Base-by-base conservation (phyloP, 2,888 invertebrate genomes). In the Protodeltote pygarga region DNA sequence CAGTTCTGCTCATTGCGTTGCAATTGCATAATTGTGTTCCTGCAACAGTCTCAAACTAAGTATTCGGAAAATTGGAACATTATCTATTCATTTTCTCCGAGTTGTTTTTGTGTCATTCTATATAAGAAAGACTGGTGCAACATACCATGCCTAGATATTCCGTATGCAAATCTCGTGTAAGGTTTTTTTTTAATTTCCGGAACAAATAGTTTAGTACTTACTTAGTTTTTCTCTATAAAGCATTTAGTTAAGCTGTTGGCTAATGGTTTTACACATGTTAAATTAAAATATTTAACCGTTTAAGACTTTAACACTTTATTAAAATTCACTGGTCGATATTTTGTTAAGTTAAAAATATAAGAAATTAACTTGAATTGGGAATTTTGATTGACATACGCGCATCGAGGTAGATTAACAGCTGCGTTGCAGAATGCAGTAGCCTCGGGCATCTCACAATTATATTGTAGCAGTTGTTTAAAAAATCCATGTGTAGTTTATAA, bases 1-100 rank as follows among this genome's bases (percentile, higher is more conserved):
- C 85, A 72, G 84, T 84, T 85, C 83, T 84, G 82, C 77, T 81
- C 81, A 79, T 80, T 86, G 82, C 80, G 73, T 81, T 79, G 74
- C 75, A 79, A 73, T 81, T 79, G 74, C 75, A 79, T 79, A 77
- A 82, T 79, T 77, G 67, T 60, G 58, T 68, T 71, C 60, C 51
- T 60, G 61, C 45, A 41, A 34, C 40, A 44, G 50, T 37, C 24
- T 50, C 23, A 53, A 49, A 64, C 31, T 44, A 41, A 47, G 39
- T 39, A 48, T 59, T 55, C 35, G 32, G 42, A 45, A 69, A 57
- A 60, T 67, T 63, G 63, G 44, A 40, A 52, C 49, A 46, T 68
- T 52, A 52, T 54, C 34, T 54, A 48, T 60, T 40, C 11, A 50
- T 53, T 46, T 46, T 49, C 37, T 33, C 32, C 3, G 21, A 13